A percentile compares a stretch with the other conserved stretches of the same genome.
Conservation (phyloP, 2,113 vertebrate genomes). For the Casuarius casuarius region DNA sequence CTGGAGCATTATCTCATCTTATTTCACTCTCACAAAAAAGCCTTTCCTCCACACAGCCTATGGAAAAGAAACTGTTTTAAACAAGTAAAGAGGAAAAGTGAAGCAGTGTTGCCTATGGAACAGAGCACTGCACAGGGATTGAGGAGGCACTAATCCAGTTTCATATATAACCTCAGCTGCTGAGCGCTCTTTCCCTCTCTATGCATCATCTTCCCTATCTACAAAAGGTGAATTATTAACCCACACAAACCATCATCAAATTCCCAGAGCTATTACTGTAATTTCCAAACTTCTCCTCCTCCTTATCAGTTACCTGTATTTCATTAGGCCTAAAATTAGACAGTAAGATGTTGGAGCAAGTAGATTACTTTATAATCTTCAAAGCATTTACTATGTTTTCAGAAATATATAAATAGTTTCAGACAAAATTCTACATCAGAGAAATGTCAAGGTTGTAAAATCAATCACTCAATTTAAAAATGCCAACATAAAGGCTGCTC, state of each 20-base stretch:
- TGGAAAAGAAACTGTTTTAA: background rate
- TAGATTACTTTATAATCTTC: background rate
- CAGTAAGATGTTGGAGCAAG: background rate
- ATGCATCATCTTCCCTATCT: background rate
- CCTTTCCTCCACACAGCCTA: background rate
- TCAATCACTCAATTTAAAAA: background rate
- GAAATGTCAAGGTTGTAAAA: background rate
- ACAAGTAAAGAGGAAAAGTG: background rate
- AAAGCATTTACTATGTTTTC: background rate
- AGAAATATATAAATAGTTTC: background rate
- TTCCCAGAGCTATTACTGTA: background rate
- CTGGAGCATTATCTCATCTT: background rate
- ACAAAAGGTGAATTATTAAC: background rate
- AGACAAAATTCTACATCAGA: background rate
- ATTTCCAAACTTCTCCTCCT: background rate
- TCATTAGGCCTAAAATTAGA: background rate
- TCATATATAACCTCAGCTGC: background rate
- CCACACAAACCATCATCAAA: background rate
- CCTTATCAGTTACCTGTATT: background rate
- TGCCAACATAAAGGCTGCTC: background rate
- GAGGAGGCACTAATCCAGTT: background rate
- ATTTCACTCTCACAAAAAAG: background rate
- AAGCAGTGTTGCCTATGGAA: background rate
- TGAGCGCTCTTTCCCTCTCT: background rate
- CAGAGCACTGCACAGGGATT: background rate